Conservation (phyloP, 1,140 invertebrate genomes). For the Drosophila guanche region DNA sequence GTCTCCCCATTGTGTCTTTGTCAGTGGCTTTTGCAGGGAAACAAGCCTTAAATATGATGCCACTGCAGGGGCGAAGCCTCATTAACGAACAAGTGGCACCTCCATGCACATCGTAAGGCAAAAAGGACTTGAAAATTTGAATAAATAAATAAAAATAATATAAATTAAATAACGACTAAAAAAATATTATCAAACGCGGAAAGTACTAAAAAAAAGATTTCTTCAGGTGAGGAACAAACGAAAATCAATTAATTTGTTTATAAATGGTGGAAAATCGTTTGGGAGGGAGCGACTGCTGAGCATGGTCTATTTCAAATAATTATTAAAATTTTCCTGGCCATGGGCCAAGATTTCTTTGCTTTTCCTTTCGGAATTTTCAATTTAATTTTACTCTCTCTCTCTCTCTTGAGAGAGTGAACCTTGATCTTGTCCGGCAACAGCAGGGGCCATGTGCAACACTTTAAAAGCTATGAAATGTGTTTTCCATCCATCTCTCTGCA, state of each 20-base stretch:
- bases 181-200: slow-evolving; percentile 20
- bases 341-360: slow-evolving; percentile 50
- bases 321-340: slow-evolving; percentile 59
- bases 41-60: slow-evolving; percentile 54
- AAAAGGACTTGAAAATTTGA: slow-evolving; percentile 8
- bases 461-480: slow-evolving; percentile 39
- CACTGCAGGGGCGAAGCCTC: slow-evolving; percentile 33
- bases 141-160: slow-evolving; percentile 21
- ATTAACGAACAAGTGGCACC: slow-evolving; percentile 51
- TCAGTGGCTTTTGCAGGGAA: slow-evolving; percentile 28
- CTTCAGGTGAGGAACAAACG: slow-evolving; percentile 26
- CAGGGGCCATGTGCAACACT: slow-evolving; percentile 60
- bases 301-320: slow-evolving; percentile 46
- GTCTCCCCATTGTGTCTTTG: slow-evolving; percentile 42
- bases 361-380: slow-evolving; percentile 12
- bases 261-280: slow-evolving; percentile 30
- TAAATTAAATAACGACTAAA: slow-evolving; percentile 18
- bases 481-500: slow-evolving; percentile 15
- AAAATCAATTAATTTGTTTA: slow-evolving; percentile 44
- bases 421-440: slow-evolving; percentile 65
- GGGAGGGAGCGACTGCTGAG: slow-evolving; percentile 9
- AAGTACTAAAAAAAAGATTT: slow-evolving; percentile 10
- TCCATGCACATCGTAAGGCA: slow-evolving; percentile 27
- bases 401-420: slow-evolving; percentile 32
- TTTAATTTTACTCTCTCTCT: slow-evolving; percentile 33